Percentiles rank a stretch among this genome's conserved stretches.
Conservation (phyloP, 1,140 invertebrate genomes). For the Aricia agestis region DNA sequence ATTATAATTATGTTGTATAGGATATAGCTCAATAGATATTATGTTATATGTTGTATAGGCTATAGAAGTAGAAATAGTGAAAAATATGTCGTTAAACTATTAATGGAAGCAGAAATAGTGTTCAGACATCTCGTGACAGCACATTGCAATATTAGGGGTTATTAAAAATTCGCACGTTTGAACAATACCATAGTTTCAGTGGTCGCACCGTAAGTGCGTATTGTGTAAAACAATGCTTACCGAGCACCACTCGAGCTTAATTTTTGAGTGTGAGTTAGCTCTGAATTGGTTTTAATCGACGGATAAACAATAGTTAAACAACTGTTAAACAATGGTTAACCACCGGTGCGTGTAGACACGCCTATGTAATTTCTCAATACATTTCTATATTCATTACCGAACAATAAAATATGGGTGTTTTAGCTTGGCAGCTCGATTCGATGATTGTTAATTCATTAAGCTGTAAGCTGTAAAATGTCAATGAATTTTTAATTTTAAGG, state of each 20-base stretch:
- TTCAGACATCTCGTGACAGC: neutral
- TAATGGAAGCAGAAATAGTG: too few relatives aligned
- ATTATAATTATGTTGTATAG: too few relatives aligned
- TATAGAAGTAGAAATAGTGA: too few relatives aligned
- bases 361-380: conserved; percentile 39
- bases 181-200: conserved; percentile 39
- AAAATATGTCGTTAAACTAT: too few relatives aligned
- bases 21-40: too few relatives aligned
- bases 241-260: conserved; percentile 67
- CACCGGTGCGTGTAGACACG: conserved; percentile 52
- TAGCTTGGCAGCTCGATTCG: neutral
- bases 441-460: neutral
- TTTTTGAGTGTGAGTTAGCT: conserved; percentile 73
- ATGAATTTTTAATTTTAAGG: neutral
- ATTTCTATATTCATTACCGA: conserved; percentile 30
- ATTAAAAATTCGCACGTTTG: conserved; percentile 14
- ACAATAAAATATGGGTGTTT: conserved; percentile 11
- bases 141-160: conserved; percentile 10
- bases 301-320: conserved; percentile 61
- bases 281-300: conserved; percentile 72
- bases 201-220: conserved; percentile 45
- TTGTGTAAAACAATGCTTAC: conserved; percentile 70
- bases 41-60: too few relatives aligned
- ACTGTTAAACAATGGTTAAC: conserved; percentile 33
- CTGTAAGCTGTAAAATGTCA: neutral